phyloP scores from a whole-genome alignment of 1,140 invertebrate genomes.

The Drosophila littoralis region DNA sequence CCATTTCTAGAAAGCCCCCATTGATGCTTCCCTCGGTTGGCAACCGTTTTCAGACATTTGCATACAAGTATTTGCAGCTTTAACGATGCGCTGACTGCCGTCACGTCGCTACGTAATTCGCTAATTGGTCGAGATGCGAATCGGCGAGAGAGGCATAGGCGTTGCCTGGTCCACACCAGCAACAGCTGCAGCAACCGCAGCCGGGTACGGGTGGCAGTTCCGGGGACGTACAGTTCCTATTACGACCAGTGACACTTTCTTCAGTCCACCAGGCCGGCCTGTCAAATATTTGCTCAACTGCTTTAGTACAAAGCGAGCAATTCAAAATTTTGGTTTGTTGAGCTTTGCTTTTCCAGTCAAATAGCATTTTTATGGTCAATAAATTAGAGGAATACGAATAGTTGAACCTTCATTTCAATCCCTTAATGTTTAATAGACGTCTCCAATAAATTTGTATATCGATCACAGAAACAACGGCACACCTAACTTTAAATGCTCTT shows the following conservation, averaged over 20 bases:
- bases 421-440: no score
- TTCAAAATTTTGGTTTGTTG: constrained; percentile 57
- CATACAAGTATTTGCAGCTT: constrained; percentile 58
- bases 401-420: no score
- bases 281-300: constrained; percentile 71
- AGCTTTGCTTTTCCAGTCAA: not conserved
- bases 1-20: constrained; percentile 40
- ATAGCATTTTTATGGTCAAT: no score
- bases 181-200: not conserved
- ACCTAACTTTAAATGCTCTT: no score
- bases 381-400: no score
- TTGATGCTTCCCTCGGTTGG: not conserved
- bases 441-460: no score
- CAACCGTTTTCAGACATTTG: constrained; percentile 64
- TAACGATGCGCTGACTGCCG: constrained; percentile 69
- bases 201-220: constrained; percentile 14
- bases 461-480: no score
- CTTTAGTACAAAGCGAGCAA: constrained; percentile 53
- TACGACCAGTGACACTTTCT: constrained; percentile 63
- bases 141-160: constrained; percentile 62
- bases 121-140: constrained; percentile 77
- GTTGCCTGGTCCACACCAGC: constrained; percentile 42
- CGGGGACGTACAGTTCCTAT: constrained; percentile 32
- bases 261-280: constrained; percentile 46
- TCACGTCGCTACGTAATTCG: constrained; percentile 76